phyloP scores from a whole-genome alignment of 1,140 invertebrate genomes.

The Caenorhabditis tropicalis region DNA sequence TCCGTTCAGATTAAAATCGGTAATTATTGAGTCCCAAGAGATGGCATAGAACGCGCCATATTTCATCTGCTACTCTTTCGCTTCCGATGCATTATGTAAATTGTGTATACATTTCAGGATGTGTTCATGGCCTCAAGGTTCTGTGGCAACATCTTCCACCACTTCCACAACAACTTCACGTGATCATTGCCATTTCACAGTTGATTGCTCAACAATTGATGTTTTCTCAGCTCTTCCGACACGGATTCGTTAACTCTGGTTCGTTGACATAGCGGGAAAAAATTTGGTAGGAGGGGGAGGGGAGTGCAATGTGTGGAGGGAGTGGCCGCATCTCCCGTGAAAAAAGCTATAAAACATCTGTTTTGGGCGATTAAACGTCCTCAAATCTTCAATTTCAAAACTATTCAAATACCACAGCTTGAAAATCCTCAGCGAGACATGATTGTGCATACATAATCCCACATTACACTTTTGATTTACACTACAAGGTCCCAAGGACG shows the following conservation, averaged over 20 bases:
- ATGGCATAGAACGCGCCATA: conserved; percentile 40
- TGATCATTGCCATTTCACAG: conserved; percentile 66
- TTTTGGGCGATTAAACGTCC: conserved; percentile 33
- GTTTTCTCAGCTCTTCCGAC: conserved; percentile 69
- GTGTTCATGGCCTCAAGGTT: conserved; percentile 56
- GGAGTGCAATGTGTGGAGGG: conserved; percentile 1
- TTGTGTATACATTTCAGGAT: conserved; percentile 49
- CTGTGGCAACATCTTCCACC: conserved; percentile 69
- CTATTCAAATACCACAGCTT: not conserved
- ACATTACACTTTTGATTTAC: conserved; percentile 39
- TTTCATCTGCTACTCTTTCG: conserved; percentile 39
- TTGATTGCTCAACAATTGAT: conserved; percentile 71
- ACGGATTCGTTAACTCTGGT: conserved; percentile 71
- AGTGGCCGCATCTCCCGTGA: conserved; percentile 39
- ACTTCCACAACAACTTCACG: conserved; percentile 66
- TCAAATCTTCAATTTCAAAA: conserved; percentile 24
- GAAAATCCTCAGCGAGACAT: not conserved
- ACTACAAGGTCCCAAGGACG: conserved; percentile 22
- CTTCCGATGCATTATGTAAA: conserved; percentile 25
- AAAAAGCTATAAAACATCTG: conserved; percentile 42
- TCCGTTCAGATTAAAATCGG: conserved; percentile 47
- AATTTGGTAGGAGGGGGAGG: not conserved
- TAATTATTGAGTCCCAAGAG: conserved; percentile 51
- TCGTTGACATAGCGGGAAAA: conserved; percentile 28
- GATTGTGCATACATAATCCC: conserved; percentile 36